These are phyloP conservation scores for Sipha flava DNA, from an alignment of 1,140 invertebrate genomes.

Conservation along the genomic window DNA sequence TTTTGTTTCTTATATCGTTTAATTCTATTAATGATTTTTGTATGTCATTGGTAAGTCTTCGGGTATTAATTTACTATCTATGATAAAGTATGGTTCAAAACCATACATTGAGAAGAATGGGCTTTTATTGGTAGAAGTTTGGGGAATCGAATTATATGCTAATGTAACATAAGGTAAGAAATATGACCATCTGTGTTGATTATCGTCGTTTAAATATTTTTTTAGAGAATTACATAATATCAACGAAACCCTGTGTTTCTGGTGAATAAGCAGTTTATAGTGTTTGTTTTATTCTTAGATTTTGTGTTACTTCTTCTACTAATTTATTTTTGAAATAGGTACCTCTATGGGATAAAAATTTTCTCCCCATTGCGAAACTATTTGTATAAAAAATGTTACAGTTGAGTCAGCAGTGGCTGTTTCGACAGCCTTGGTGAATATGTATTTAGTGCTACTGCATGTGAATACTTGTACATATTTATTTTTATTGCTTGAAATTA, in stretches of 20 bases:
- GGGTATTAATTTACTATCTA: not conserved
- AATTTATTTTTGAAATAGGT: not conserved
- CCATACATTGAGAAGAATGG: not conserved
- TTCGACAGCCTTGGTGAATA: not conserved
- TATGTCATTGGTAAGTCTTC: not conserved
- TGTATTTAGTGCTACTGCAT: not conserved
- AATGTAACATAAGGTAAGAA: not conserved
- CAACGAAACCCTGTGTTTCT: not conserved
- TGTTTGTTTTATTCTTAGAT: not conserved
- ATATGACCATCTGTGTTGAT: not conserved
- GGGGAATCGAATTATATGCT: not conserved
- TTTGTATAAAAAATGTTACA: not conserved
- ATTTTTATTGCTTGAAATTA: not conserved
- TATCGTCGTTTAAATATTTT: constrained; percentile 21
- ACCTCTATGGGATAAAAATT: not conserved
- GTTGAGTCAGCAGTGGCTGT: not conserved
- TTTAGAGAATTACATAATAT: not conserved
- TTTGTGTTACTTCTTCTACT: not conserved
- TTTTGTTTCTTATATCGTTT: not conserved
- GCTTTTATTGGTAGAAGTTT: not conserved
- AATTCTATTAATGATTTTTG: not conserved
- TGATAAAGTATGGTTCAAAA: not conserved
- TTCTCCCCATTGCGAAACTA: not conserved
- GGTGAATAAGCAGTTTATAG: not conserved
- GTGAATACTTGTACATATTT: not conserved